These are phyloP conservation scores for Trachythela sp. DNA, from an alignment of 64 coral and sea anemone genomes.

Conservation along the genomic window DNA sequence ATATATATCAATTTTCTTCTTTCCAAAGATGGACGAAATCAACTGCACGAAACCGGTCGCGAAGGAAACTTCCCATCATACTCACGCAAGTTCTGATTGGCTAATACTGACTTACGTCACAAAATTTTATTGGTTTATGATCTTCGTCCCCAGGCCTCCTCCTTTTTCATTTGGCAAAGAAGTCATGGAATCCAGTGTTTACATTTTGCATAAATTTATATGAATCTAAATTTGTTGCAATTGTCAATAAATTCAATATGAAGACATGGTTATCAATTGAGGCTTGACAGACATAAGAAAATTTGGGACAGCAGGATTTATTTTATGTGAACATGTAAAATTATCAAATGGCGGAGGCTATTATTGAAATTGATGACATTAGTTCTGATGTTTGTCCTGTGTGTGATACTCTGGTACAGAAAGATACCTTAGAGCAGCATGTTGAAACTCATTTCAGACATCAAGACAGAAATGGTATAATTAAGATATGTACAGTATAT, in stretches of 20 bases:
- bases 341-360: not conserved
- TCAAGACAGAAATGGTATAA: not conserved
- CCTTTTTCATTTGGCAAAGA: no score
- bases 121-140: not conserved
- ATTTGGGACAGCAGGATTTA: no score
- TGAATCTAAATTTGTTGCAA: no score
- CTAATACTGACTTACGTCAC: not conserved
- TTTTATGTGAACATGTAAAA: not conserved
- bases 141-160: not conserved
- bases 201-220: no score
- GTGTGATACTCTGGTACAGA: conserved; percentile 70
- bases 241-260: no score
- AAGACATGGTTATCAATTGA: no score
- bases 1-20: not conserved
- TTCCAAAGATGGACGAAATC: not conserved
- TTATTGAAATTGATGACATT: not conserved
- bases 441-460: conserved; percentile 73
- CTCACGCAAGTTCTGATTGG: not conserved
- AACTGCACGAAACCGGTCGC: not conserved
- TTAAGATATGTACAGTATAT: no score
- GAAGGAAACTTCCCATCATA: not conserved
- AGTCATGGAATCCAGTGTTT: no score
- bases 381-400: conserved; percentile 55
- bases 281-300: no score
- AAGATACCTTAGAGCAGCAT: conserved; percentile 73